These are phyloP conservation scores for Casuarius casuarius DNA, from an alignment of 2,113 vertebrate genomes.

Conservation along the genomic window DNA sequence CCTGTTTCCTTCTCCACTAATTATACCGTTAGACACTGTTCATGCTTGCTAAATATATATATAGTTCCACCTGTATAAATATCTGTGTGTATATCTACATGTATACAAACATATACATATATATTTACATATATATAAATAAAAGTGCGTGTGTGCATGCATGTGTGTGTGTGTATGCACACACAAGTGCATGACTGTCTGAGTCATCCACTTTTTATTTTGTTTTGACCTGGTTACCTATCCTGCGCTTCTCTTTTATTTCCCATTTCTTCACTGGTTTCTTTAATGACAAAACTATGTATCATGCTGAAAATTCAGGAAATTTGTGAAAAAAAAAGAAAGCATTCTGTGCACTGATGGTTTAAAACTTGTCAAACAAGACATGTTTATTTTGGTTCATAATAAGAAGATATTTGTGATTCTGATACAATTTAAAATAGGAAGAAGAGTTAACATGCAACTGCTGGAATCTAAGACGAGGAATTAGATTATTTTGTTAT, in stretches of 20 bases:
- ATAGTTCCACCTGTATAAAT: not conserved
- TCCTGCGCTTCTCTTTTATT: not conserved
- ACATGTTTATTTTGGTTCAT: constrained; percentile 29
- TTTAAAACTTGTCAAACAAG: constrained; percentile 32
- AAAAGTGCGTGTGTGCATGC: not conserved
- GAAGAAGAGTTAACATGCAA: not conserved
- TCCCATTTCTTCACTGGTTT: not conserved
- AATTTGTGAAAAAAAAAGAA: constrained; percentile 10
- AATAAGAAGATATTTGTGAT: not conserved
- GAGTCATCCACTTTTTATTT: not conserved
- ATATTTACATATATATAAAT: not conserved
- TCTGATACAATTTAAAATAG: not conserved
- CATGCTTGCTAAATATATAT: constrained; percentile 29
- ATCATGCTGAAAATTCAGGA: not conserved
- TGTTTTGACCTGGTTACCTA: not conserved
- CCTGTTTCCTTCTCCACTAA: constrained; percentile 62
- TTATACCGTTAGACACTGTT: constrained; percentile 70
- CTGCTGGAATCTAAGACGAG: not conserved
- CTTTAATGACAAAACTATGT: not conserved
- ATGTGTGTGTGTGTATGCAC: not conserved
- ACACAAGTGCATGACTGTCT: not conserved
- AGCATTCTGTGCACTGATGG: not conserved
- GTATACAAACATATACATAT: no score
- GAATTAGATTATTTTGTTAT: not conserved
- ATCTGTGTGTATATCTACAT: not conserved